Base-by-base conservation (phyloP, 2,113 vertebrate species). In the Cranoglanis bouderius region DNA sequence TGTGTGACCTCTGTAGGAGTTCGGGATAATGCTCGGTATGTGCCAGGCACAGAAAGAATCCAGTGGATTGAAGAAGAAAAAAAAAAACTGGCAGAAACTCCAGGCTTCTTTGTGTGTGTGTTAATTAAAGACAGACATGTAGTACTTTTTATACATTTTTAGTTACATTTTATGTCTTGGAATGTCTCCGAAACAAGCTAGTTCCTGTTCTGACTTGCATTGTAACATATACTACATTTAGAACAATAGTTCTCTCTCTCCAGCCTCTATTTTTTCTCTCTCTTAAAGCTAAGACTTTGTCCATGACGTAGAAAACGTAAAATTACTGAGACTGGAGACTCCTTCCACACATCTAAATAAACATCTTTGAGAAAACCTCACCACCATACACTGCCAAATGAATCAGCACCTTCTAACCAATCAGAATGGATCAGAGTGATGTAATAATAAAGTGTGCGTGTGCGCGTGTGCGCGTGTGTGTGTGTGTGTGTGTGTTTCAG, bases 401-500 rank as follows among this genome's bases (percentile, higher is more conserved):
- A 2, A 38, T 8, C 35, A 19, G 67, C 67, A 18, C 13, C 32
- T 70, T 35, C 32, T 19, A 6, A 72, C 67, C 67, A 72, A 35
- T 72, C 67, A 72, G 67, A 72, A 38, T 75, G 21, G 10, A 51
- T 43, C 46, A 18, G 46, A 12, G 55, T 78, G 38, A 24, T 14
- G 38, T 51, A 24, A 26, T 61, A 21, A 35, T 78, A 3, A 18
- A 63, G 26, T 61, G 43, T 3, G 6, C 43, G 74, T 85, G 21
- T 70, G 35, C 65, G 35, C 46, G 19, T 88, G 80, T 51, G n/a
- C 26, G 35, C 70, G 59, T 70, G 24, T 16, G 19, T 81, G 59
- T 53, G 55, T 57, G 35, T 89, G 63, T 78, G 1, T 83, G 43
- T 87, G 55, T 88, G 6, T 89, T 74, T 51, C 67, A 92, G 90